Evolutionary conservation across 2,888 invertebrate genomes (phyloP), one percentile per base, ranked within the genome.

Genomic region (Pristionchus exspectatus): DNA sequence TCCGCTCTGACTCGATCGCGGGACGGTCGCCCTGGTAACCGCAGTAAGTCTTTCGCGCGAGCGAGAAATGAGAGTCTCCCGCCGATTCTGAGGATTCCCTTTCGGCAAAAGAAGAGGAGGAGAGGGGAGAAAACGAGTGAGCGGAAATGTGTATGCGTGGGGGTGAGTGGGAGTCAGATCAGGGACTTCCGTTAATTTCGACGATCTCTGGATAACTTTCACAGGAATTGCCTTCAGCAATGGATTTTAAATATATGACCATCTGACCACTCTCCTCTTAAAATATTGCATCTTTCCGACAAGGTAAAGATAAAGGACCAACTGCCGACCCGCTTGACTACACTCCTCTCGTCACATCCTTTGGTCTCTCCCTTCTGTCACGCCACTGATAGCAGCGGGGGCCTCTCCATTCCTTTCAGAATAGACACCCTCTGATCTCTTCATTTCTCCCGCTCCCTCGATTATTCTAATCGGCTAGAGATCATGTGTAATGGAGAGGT

Each of bases 21-120:
- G 14, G 74, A 44, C 74, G 38, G 44, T 77, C 74, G 44, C 44
- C 81, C 50, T 54, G 81, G 81, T 81, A 81, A 81, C 81, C 50
- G 50, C 81, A 81, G 81, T 81, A 81, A 81, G 50, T 81, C 81
- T 50, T 38, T 74, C 21, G 74, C 69, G 12, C 69, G 33, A 24
- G 63, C 59, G 59, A 18, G 59, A 59, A 24, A 50, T 50, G 44
- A 63, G 63, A n/a, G 21, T 12, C 21, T 4, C 63, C 18, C 63
- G 24, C 63, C 69, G 69, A 72, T 72, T 72, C 69, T 18, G 18
- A 72, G 69, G 69, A 72, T 74, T 74, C 74, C 38, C 74, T 24
- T 38, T 24, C 74, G 38, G 74, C 2, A 30, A 4, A 30, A 38
- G 38, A 30, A 30, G 69, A 30, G 16, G 14, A 18, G 30, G 30